These are phyloP conservation scores for Drosophila pseudotakahashii DNA, from an alignment of 2,888 invertebrate genomes.

Conservation along the genomic window DNA sequence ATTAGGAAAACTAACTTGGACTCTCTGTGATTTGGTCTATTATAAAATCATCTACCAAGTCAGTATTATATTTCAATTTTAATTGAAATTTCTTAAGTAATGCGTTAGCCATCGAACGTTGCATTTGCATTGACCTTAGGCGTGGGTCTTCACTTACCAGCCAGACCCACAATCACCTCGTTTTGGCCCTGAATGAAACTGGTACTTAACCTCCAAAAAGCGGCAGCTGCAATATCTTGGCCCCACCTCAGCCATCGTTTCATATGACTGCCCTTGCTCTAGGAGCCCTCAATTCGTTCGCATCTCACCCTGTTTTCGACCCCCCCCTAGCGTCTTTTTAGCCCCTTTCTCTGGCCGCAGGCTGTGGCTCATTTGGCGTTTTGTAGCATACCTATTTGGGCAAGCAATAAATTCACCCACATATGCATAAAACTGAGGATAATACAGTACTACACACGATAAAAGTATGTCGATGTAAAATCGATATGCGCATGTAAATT, in stretches of 20 bases:
- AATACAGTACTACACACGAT: not conserved
- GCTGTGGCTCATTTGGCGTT: conserved; percentile 10
- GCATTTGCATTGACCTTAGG: not conserved
- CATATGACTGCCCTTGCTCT: conserved; percentile 3
- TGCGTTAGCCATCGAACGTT: not conserved
- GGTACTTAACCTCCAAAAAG: not conserved
- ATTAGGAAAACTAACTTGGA: too few relatives aligned
- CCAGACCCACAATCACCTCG: not conserved
- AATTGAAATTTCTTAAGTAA: not conserved
- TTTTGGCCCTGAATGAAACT: not conserved
- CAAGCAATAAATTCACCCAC: conserved; percentile 2
- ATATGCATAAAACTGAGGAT: not conserved
- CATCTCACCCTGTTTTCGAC: not conserved
- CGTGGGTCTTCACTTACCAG: not conserved
- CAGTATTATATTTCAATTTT: too few relatives aligned
- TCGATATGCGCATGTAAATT: too few relatives aligned
- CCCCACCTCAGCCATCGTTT: not conserved
- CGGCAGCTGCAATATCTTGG: not conserved
- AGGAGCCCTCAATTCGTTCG: conserved; percentile 1
- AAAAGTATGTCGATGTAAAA: too few relatives aligned
- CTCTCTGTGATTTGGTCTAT: too few relatives aligned
- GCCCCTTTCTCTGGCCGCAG: conserved; percentile 2
- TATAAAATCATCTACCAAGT: too few relatives aligned
- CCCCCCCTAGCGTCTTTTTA: not conserved
- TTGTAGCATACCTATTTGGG: conserved; percentile 9